A percentile compares a stretch with the other conserved stretches of the same genome.
phyloP scores from a whole-genome alignment of 2,888 invertebrate species.

The Stenurella melanura region DNA sequence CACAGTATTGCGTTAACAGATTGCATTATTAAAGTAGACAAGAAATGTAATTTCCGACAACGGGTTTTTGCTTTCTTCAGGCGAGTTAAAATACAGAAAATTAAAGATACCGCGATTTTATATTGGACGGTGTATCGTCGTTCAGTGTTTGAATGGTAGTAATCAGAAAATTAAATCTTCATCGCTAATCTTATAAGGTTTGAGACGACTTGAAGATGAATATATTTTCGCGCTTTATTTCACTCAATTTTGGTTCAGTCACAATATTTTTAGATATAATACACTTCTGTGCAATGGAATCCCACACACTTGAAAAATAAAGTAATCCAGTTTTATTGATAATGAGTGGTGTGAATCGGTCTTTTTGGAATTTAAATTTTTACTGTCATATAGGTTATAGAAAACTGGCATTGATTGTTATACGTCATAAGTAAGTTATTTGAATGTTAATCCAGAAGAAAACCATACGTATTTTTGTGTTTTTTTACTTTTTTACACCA shows the following conservation, averaged over 20 bases:
- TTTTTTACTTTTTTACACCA: too few species aligned
- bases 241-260: neutral
- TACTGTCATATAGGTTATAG: too few species aligned
- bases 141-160: neutral
- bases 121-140: neutral
- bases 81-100: neutral
- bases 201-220: neutral
- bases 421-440: too few species aligned
- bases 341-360: too few species aligned
- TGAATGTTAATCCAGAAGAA: too few species aligned
- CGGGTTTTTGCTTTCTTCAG: slow-evolving; percentile 5
- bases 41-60: slow-evolving; percentile 51
- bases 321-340: too few species aligned
- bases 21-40: slow-evolving; percentile 54
- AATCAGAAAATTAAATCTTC: slow-evolving; percentile 3
- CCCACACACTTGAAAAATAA: too few species aligned
- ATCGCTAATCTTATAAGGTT: neutral
- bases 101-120: slow-evolving; percentile 24
- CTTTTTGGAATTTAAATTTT: too few species aligned
- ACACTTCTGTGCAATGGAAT: too few species aligned
- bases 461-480: too few species aligned
- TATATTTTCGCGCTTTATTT: neutral
- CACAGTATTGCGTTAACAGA: slow-evolving; percentile 63
- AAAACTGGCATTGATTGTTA: too few species aligned
- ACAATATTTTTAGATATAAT: too few species aligned